Evolutionary conservation across 1,140 invertebrate genomes (phyloP).

Genomic region (Gryllus bimaculatus): DNA sequence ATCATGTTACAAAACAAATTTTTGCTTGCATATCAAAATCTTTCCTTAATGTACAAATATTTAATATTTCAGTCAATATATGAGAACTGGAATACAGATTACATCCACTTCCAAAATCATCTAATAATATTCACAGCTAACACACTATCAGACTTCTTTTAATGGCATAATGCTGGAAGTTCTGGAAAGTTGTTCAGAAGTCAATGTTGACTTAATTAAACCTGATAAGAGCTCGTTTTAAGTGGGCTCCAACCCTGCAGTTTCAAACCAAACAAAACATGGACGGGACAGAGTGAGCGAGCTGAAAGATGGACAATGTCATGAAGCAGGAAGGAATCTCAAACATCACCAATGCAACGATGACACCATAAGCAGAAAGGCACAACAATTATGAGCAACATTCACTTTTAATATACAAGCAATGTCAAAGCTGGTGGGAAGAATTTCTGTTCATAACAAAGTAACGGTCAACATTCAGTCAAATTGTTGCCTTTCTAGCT

Average conservation of each 20-base stretch:
- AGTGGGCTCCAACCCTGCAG: not conserved
- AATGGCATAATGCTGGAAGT: not conserved
- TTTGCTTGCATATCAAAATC: conserved; percentile 7
- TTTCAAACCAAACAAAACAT: not conserved
- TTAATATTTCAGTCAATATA: not conserved
- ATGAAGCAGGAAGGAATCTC: not conserved
- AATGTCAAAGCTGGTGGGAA: not conserved
- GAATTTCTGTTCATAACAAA: not conserved
- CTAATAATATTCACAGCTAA: not conserved
- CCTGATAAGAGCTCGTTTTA: not conserved
- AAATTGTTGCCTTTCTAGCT: not conserved
- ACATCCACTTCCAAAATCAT: not conserved
- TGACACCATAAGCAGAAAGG: conserved; percentile 12
- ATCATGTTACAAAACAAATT: not conserved
- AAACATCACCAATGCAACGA: too few relatives aligned
- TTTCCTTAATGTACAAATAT: not conserved
- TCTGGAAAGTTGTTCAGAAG: not conserved
- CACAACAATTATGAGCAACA: conserved; percentile 7
- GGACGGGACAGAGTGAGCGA: not conserved
- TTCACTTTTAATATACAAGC: not conserved
- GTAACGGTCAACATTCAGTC: not conserved
- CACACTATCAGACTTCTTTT: not conserved
- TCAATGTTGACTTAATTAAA: not conserved
- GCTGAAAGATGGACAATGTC: not conserved
- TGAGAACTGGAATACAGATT: not conserved